phyloP scores from a whole-genome alignment of 1,140 invertebrate genomes.

The Pseudomyrmex gracilis region DNA sequence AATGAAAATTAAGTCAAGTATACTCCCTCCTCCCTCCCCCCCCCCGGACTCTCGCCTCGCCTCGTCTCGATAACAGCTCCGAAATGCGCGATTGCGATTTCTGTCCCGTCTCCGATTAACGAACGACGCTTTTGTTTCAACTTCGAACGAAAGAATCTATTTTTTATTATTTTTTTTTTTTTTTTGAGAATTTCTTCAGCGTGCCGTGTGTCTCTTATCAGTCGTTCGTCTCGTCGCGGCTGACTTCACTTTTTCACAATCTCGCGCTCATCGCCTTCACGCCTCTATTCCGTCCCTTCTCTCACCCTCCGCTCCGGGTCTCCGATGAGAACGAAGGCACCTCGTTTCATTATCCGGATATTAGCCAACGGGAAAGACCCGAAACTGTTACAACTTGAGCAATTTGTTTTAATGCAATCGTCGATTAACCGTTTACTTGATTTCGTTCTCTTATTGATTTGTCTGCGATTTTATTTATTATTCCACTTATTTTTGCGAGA shows the following conservation, averaged over 20 bases:
- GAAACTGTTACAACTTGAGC: slow-evolving; percentile 85
- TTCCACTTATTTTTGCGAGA: neutral
- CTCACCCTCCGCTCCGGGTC: slow-evolving; percentile 70
- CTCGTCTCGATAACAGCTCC: slow-evolving; percentile 12
- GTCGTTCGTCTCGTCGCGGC: slow-evolving; percentile 76
- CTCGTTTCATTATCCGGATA: slow-evolving; percentile 84
- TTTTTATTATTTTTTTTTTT: slow-evolving; percentile 80
- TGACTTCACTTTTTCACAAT: slow-evolving; percentile 70
- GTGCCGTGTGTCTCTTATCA: slow-evolving; percentile 83
- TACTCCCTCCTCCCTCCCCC: too few species aligned
- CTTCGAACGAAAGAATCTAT: slow-evolving; percentile 77
- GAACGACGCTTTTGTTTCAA: slow-evolving; percentile 53
- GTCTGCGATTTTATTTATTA: slow-evolving; percentile 22
- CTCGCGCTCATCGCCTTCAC: slow-evolving; percentile 59
- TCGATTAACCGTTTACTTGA: slow-evolving; percentile 78
- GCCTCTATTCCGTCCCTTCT: slow-evolving; percentile 69
- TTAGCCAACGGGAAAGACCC: slow-evolving; percentile 84
- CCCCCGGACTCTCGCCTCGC: slow-evolving; percentile 57
- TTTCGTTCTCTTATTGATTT: slow-evolving; percentile 52
- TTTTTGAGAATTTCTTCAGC: slow-evolving; percentile 80
- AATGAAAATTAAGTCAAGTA: slow-evolving; percentile 84
- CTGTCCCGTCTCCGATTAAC: neutral
- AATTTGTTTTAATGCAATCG: slow-evolving; percentile 85
- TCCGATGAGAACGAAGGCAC: slow-evolving; percentile 71
- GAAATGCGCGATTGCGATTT: slow-evolving; percentile 39